phyloP scores from a whole-genome alignment of 2,797 vertebrate genomes.

The Carcharodon carcharias region DNA sequence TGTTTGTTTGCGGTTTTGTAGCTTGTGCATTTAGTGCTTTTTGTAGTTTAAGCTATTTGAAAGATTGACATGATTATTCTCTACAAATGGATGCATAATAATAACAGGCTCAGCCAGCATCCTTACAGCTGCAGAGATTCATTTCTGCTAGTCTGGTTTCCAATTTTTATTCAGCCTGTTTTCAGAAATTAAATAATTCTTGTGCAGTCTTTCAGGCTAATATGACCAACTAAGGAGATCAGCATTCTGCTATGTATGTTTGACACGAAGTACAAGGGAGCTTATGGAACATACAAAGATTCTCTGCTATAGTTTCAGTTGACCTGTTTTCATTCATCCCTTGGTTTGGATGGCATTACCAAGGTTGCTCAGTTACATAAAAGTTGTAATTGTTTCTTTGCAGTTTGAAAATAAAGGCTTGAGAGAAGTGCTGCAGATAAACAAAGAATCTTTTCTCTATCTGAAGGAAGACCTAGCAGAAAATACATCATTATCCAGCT shows the following conservation, averaged over 20 bases:
- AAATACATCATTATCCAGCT: conserved; percentile 73
- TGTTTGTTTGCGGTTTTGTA: background rate
- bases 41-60: background rate
- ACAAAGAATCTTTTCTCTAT: conserved; percentile 83
- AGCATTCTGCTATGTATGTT: background rate
- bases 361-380: background rate
- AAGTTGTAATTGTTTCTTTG: conserved; percentile 46
- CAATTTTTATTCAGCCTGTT: background rate
- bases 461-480: conserved; percentile 77
- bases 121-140: background rate
- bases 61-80: background rate
- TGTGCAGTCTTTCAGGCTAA: background rate
- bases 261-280: background rate
- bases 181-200: background rate
- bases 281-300: background rate
- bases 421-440: conserved; percentile 90
- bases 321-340: background rate
- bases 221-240: background rate
- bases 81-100: background rate
- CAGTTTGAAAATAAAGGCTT: conserved; percentile 90
- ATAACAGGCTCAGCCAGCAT: too few species aligned
- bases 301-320: background rate
- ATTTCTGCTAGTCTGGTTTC: background rate
- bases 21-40: background rate
- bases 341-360: background rate